Evolutionary conservation across 2,797 vertebrate genomes (phyloP).

Genomic region (Ciconia nigra): DNA sequence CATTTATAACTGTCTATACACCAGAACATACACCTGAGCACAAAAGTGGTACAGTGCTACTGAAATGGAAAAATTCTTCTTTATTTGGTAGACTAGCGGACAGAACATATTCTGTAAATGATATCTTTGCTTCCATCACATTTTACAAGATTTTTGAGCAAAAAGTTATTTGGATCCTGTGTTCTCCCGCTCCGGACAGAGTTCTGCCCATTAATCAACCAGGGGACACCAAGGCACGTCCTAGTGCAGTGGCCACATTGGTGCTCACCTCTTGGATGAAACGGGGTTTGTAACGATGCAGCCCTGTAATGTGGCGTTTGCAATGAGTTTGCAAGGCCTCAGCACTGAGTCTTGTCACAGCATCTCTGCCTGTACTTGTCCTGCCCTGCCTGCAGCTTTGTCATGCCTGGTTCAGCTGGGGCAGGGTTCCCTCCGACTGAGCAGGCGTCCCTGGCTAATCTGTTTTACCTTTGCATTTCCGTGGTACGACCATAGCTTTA

Average conservation of each 20-base stretch:
- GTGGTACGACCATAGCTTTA: background rate
- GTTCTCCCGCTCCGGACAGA: background rate
- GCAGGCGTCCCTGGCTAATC: rapidly evolving
- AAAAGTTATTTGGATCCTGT: background rate
- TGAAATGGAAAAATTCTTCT: background rate
- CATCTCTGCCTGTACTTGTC: background rate
- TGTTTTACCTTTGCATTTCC: too few species aligned
- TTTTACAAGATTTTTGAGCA: background rate
- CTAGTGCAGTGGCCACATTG: rapidly evolving
- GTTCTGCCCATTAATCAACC: background rate
- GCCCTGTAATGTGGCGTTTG: rapidly evolving
- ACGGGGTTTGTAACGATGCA: background rate
- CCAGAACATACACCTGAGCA: background rate
- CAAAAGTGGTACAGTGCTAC: rapidly evolving
- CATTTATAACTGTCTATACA: background rate
- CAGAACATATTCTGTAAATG: rapidly evolving
- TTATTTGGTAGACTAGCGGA: too few species aligned
- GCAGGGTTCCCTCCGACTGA: too few species aligned
- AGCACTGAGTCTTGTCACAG: background rate
- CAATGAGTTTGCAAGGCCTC: background rate
- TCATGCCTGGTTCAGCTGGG: too few species aligned
- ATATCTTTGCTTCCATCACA: rapidly evolving
- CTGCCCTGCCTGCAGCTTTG: background rate
- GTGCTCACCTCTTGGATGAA: background rate
- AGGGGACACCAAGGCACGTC: background rate